Base-by-base conservation (phyloP, 2,888 invertebrate genomes). In the Trimorus sp. region DNA sequence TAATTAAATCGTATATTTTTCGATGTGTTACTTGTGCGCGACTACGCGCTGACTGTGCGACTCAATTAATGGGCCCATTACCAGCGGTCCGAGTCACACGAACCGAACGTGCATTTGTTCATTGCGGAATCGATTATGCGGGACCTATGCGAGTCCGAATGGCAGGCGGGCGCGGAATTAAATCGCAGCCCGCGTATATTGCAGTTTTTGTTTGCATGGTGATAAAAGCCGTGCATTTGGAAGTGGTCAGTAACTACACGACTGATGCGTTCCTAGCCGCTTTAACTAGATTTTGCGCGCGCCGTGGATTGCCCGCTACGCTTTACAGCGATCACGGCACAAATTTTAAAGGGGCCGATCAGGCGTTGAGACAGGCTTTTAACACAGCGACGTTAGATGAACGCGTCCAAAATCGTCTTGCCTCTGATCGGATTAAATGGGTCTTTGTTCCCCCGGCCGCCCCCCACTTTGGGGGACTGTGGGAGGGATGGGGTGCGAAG, bases 111-210 rank as follows among this genome's bases (percentile, higher is more conserved):
- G 11, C n/a, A 7, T 75, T 66, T 16, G 38, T 59, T 7, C 75
- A 66, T 16, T 59, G 58, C 53, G 66, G 74, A 5, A 48, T 66
- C 12, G 66, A 75, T 14, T 66, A 66, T 36, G 60, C 60, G 0
- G 68, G 75, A 0, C 58, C 74, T 9, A 38, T 65, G 1, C 5
- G 9, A n/a, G 49, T 65, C 6, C 75, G 66, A 6, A 38, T 58
- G 38, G 45, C 75, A 1, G 38, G 51, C 15, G 76, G 69, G 0
- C 63, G 69, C 0, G 60, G 76, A 0, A 14, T 12, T 0, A 37
- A 14, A 7, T 54, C 75, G 1, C 48, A 12, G 6, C 58, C 58
- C 14, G 76, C 76, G 0, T 65, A 65, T 40, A 51, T 65, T 7
- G 48, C 48, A 1, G 9, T 62, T 7, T 62, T 49, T 11, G 14